Percentiles rank a stretch among this genome's conserved stretches.
These are phyloP conservation scores for Periparus ater DNA, from an alignment of 2,797 vertebrate species.

Conservation along the genomic window DNA sequence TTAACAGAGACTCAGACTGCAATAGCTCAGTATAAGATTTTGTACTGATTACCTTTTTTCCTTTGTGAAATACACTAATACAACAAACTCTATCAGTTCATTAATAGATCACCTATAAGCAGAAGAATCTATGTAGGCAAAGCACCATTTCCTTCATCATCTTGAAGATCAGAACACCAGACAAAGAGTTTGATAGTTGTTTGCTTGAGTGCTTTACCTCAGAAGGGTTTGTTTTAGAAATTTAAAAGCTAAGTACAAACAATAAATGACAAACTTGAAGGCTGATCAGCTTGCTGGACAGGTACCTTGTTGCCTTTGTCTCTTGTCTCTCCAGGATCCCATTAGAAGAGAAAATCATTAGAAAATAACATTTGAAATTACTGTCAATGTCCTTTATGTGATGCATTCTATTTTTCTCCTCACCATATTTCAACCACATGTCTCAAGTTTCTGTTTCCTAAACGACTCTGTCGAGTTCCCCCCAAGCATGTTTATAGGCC, in stretches of 20 bases:
- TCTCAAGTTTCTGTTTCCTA: constrained; percentile 35
- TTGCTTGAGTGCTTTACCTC: neutral
- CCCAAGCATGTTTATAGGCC: constrained; percentile 11
- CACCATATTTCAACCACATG: constrained; percentile 54
- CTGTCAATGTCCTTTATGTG: neutral
- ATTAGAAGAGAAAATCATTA: neutral
- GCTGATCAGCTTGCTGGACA: neutral
- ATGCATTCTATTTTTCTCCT: constrained; percentile 24
- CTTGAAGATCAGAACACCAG: neutral
- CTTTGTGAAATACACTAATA: neutral
- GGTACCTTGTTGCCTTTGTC: neutral
- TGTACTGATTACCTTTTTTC: neutral
- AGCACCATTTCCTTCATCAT: neutral
- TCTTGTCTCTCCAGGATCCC: neutral
- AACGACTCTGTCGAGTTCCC: neutral
- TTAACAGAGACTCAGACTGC: neutral
- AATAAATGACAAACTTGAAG: neutral
- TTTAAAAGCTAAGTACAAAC: neutral
- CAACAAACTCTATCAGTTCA: neutral
- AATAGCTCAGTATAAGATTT: neutral
- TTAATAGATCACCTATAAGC: neutral
- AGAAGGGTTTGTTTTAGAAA: neutral
- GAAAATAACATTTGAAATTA: constrained; percentile 8
- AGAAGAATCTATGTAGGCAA: neutral
- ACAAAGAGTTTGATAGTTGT: neutral